A percentile compares a stretch with the other conserved stretches of the same genome.
Evolutionary conservation across 2,888 invertebrate species (phyloP).

Genomic region (Invenusta paracnida): DNA sequence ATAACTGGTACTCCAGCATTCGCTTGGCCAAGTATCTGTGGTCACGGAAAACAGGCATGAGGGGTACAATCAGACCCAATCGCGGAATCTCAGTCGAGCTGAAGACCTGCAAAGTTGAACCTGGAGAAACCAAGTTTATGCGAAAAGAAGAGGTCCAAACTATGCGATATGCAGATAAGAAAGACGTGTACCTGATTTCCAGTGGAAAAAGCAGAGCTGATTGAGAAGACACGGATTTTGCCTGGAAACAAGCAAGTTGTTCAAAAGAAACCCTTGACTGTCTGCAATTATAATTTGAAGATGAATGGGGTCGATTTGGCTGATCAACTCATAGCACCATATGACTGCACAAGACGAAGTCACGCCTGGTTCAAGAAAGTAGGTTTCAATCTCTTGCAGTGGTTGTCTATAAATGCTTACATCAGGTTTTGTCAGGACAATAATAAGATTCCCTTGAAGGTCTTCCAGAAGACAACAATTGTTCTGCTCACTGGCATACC

Average conservation of each 20-base stretch:
- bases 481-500: neutral
- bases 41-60: neutral
- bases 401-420: neutral
- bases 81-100: neutral
- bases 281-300: neutral
- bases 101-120: neutral
- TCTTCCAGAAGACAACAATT: neutral
- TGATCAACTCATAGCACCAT: neutral
- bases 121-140: neutral
- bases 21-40: neutral
- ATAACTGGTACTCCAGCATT: neutral
- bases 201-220: neutral
- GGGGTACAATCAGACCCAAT: neutral
- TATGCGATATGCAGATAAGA: neutral
- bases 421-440: neutral
- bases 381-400: neutral
- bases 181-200: neutral
- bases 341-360: conserved; percentile 15
- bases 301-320: neutral
- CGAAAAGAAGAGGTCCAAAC: neutral
- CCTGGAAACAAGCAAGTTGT: neutral
- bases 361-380: conserved; percentile 20
- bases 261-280: neutral
- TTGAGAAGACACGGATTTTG: neutral
- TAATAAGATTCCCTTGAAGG: neutral